phyloP scores from a whole-genome alignment of 2,888 invertebrate genomes.

The Drosophila leonis region DNA sequence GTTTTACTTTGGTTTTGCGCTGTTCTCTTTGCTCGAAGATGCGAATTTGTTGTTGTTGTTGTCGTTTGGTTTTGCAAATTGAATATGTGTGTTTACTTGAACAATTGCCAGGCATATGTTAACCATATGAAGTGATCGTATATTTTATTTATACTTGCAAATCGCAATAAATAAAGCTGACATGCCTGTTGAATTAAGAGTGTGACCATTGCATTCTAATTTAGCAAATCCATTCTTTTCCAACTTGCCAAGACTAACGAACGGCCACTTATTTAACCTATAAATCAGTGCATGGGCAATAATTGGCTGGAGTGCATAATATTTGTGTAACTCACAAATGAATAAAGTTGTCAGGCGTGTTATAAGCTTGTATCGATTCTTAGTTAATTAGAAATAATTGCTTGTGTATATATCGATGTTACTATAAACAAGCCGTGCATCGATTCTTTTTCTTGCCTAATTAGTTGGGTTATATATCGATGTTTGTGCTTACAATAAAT shows the following conservation, averaged over 20 bases:
- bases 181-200: conserved; percentile 28
- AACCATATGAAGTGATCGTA: conserved; percentile 19
- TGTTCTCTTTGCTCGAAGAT: conserved; percentile 32
- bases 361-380: background rate
- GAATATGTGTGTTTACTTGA: conserved; percentile 39
- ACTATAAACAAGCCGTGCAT: background rate
- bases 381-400: conserved; percentile 9
- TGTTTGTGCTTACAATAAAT: background rate
- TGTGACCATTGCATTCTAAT: conserved; percentile 19
- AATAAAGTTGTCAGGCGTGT: conserved; percentile 8
- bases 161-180: conserved; percentile 32
- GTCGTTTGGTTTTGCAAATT: conserved; percentile 27
- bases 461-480: background rate
- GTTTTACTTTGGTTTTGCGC: conserved; percentile 9
- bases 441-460: background rate
- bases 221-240: conserved; percentile 17
- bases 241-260: conserved; percentile 6
- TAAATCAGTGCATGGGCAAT: conserved; percentile 22
- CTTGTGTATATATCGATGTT: background rate
- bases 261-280: conserved; percentile 14
- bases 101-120: conserved; percentile 33
- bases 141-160: conserved; percentile 14
- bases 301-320: conserved; percentile 3
- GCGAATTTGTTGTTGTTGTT: conserved; percentile 24
- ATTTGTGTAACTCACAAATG: conserved; percentile 12